phyloP scores from a whole-genome alignment of 2,797 vertebrate species.

The Danionella dracula region DNA sequence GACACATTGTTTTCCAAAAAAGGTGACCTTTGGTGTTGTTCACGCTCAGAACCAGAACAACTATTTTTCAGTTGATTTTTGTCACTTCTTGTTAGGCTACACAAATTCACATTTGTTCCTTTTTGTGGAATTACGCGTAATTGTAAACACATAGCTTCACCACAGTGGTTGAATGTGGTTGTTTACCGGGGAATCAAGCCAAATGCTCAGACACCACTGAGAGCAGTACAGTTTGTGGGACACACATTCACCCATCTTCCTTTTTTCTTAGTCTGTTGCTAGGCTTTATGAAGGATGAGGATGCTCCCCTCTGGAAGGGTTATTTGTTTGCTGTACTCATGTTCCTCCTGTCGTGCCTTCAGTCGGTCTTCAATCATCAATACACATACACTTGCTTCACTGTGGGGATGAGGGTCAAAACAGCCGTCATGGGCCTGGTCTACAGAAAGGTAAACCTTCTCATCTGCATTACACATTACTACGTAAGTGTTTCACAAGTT shows the following conservation, averaged over 20 bases:
- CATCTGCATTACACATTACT: not conserved
- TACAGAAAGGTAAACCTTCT: constrained; percentile 83
- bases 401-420: constrained; percentile 85
- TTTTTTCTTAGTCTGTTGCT: constrained; percentile 76
- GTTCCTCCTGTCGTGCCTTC: constrained; percentile 84
- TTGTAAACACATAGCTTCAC: not conserved
- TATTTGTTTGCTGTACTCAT: constrained; percentile 80
- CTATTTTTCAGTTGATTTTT: constrained; percentile 5
- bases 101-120: constrained; percentile 11
- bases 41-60: constrained; percentile 1
- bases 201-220: not conserved
- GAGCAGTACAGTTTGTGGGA: not conserved
- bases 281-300: constrained; percentile 75
- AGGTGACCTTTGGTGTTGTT: constrained; percentile 14
- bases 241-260: not conserved
- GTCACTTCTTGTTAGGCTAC: not conserved
- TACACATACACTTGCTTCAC: constrained; percentile 87
- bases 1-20: constrained; percentile 4
- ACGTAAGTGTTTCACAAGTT: too few species aligned
- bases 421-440: constrained; percentile 85
- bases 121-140: not conserved
- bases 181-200: not conserved
- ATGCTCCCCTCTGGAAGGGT: constrained; percentile 81
- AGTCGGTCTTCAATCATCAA: constrained; percentile 88
- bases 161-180: constrained; percentile 4